These are phyloP conservation scores for Amazona guildingii DNA, from an alignment of 2,113 vertebrate genomes.

Conservation along the genomic window DNA sequence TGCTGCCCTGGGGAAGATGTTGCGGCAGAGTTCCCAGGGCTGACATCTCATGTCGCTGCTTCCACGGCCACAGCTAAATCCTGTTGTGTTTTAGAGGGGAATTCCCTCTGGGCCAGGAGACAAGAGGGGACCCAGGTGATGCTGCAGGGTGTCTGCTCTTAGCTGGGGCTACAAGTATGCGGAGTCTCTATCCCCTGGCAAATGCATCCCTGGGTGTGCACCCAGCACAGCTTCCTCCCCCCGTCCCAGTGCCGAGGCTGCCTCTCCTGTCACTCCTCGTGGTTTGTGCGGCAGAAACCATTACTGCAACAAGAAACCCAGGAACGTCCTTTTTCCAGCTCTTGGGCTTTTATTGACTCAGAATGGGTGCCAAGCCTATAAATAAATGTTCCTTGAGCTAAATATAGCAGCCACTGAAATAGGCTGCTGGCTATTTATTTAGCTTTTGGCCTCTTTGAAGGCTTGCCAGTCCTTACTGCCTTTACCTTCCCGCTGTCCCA, in stretches of 20 bases:
- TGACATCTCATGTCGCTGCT: fast-evolving
- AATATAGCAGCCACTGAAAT: constrained; percentile 72
- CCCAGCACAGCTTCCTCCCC: neutral
- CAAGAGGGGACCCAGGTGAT: neutral
- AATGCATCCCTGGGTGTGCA: neutral
- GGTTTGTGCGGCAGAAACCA: neutral
- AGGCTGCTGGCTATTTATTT: constrained; percentile 67
- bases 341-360: constrained; percentile 64
- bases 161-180: neutral
- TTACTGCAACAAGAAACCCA: constrained; percentile 40
- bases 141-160: neutral
- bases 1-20: neutral
- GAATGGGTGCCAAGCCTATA: constrained; percentile 69
- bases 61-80: neutral
- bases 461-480: constrained; percentile 39
- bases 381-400: constrained; percentile 73
- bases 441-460: constrained; percentile 60
- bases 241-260: neutral
- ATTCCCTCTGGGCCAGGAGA: neutral
- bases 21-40: neutral
- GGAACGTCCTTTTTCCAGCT: constrained; percentile 65
- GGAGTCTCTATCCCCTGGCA: neutral
- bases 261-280: neutral
- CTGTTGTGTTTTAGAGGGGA: neutral
- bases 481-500: neutral